These are phyloP conservation scores for Apodemus sylvaticus DNA, from an alignment of 2,113 vertebrate species.

Conservation along the genomic window DNA sequence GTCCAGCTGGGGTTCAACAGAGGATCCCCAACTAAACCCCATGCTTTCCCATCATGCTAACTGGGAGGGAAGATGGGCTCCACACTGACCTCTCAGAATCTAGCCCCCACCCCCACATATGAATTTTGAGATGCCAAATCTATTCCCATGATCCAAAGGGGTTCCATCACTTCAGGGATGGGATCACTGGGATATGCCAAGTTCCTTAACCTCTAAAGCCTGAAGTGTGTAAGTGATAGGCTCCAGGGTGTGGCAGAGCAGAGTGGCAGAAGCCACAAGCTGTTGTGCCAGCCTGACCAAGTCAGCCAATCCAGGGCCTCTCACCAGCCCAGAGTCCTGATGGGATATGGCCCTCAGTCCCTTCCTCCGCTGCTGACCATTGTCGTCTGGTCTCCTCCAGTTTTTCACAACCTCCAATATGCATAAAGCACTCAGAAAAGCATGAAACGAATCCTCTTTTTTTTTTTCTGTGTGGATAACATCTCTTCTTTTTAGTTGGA, in stretches of 20 bases:
- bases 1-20: background rate
- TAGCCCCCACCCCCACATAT: background rate
- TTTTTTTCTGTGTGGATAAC: background rate
- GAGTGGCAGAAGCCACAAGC: background rate
- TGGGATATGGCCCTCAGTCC: background rate
- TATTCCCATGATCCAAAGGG: background rate
- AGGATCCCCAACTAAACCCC: background rate
- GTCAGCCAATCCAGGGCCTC: background rate
- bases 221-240: background rate
- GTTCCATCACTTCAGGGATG: background rate
- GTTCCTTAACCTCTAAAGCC: background rate
- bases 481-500: background rate
- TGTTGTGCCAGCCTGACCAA: background rate
- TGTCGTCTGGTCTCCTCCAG: background rate
- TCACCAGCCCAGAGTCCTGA: background rate
- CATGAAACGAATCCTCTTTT: background rate
- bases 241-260: background rate
- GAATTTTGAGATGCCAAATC: background rate
- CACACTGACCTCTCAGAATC: background rate
- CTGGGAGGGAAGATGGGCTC: background rate
- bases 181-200: background rate
- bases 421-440: background rate
- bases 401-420: background rate
- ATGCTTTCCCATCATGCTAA: background rate
- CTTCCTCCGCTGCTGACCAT: background rate